These are phyloP conservation scores for Semaprochilodus insignis DNA, from an alignment of 2,797 vertebrate species.

Conservation along the genomic window DNA sequence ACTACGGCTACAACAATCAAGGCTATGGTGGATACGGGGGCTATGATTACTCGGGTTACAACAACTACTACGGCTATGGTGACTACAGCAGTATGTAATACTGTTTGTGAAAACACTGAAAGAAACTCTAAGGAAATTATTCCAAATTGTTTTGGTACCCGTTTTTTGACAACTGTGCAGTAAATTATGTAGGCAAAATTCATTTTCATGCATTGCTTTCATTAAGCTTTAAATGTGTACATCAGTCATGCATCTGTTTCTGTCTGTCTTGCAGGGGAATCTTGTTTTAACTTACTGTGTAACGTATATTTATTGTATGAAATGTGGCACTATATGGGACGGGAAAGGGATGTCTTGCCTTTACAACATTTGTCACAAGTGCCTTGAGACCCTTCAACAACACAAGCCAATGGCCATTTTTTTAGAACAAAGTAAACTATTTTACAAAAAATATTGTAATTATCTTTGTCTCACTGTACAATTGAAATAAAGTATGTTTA, in stretches of 20 bases:
- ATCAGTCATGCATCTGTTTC: constrained; percentile 53
- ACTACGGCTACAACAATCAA: constrained; percentile 96
- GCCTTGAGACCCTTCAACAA: constrained; percentile 64
- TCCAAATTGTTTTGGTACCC: constrained; percentile 56
- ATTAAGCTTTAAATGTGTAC: constrained; percentile 56
- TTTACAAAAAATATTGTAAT: constrained; percentile 62
- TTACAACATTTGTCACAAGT: constrained; percentile 63
- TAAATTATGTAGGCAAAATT: constrained; percentile 70
- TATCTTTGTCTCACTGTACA: constrained; percentile 61
- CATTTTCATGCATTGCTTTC: constrained; percentile 52
- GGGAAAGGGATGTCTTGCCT: constrained; percentile 63
- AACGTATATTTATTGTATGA: constrained; percentile 63
- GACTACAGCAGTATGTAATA: constrained; percentile 95
- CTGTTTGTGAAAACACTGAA: constrained; percentile 60
- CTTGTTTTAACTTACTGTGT: constrained; percentile 61
- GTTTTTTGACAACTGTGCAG: constrained; percentile 68
- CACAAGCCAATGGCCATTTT: constrained; percentile 56
- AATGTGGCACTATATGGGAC: constrained; percentile 59
- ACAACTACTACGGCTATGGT: constrained; percentile 98
- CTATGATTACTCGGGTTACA: constrained; percentile 98
- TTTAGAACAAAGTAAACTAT: constrained; percentile 67
- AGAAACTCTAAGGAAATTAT: constrained; percentile 62
- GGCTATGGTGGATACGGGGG: constrained; percentile 96
- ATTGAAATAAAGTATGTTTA: constrained; percentile 54
- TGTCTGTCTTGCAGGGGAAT: constrained; percentile 54